A percentile compares a stretch with the other conserved stretches of the same genome.
Conservation (phyloP, 2,797 vertebrate genomes). For the Parambassis ranga region DNA sequence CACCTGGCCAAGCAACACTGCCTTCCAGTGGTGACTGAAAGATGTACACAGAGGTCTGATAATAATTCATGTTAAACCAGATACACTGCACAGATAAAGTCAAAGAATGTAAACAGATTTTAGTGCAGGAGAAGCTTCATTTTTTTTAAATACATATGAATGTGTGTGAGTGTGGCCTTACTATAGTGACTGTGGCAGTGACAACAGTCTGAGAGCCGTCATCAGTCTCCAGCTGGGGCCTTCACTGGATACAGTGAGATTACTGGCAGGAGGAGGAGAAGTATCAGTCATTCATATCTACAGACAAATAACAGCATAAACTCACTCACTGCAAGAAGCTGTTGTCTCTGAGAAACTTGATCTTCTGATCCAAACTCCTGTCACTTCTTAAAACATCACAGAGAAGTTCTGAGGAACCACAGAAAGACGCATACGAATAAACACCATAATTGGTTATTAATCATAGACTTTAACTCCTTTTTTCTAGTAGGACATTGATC, state of each 20-base stretch:
- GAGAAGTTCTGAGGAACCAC: conserved; percentile 55
- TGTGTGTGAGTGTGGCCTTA: conserved; percentile 69
- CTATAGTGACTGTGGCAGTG: conserved; percentile 83
- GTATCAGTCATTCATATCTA: not conserved
- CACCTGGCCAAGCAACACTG: conserved; percentile 83
- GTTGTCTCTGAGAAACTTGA: conserved; percentile 85
- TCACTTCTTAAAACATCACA: conserved; percentile 77
- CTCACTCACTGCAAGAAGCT: conserved; percentile 82
- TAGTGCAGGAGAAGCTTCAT: not conserved
- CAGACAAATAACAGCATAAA: not conserved
- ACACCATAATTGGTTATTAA: no score
- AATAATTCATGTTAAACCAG: no score
- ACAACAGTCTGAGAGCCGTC: conserved; percentile 84
- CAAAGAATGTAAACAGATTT: not conserved
- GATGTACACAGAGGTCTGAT: no score
- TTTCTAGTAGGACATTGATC: no score
- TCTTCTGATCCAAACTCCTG: conserved; percentile 80
- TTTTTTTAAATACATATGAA: no score
- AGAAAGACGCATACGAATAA: no score
- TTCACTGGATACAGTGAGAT: conserved; percentile 88
- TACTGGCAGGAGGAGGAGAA: conserved; percentile 68
- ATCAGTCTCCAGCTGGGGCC: conserved; percentile 92
- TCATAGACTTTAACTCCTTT: no score
- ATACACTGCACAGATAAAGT: not conserved
- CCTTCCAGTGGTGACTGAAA: conserved; percentile 85